A percentile compares a stretch with the other conserved stretches of the same genome.
These are phyloP conservation scores for Chamaea fasciata DNA, from an alignment of 2,113 vertebrate species.

Conservation along the genomic window DNA sequence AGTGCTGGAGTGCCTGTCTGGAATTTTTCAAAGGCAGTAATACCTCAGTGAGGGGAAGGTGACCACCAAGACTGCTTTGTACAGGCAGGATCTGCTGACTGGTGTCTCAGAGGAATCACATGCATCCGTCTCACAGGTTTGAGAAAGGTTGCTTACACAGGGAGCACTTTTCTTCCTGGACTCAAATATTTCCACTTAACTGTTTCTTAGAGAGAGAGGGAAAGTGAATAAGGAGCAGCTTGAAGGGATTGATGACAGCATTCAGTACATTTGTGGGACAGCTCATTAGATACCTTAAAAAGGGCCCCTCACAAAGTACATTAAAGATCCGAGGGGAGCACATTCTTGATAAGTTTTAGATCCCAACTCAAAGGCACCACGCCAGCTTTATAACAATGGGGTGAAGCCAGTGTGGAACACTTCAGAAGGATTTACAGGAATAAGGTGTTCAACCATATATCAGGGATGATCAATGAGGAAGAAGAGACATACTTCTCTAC, in stretches of 20 bases:
- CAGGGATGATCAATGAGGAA: conserved; percentile 49
- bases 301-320: conserved; percentile 14
- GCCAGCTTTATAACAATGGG: conserved; percentile 41
- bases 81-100: neutral
- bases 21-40: neutral
- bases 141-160: neutral
- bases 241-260: neutral
- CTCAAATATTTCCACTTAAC: neutral
- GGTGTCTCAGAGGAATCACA: neutral
- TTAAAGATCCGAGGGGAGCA: conserved; percentile 23
- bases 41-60: neutral
- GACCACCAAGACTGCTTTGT: neutral
- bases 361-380: conserved; percentile 45
- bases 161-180: neutral
- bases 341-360: conserved; percentile 52
- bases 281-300: conserved; percentile 43
- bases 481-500: conserved; percentile 31
- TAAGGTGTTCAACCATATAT: conserved; percentile 25
- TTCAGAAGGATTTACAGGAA: conserved; percentile 44
- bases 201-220: neutral
- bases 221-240: conserved; percentile 16
- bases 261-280: neutral
- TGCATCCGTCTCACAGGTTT: neutral
- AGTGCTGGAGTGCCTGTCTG: neutral
- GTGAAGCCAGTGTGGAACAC: conserved; percentile 15